Conservation (phyloP, 2,888 invertebrate species). For the Leptura quadrifasciata region DNA sequence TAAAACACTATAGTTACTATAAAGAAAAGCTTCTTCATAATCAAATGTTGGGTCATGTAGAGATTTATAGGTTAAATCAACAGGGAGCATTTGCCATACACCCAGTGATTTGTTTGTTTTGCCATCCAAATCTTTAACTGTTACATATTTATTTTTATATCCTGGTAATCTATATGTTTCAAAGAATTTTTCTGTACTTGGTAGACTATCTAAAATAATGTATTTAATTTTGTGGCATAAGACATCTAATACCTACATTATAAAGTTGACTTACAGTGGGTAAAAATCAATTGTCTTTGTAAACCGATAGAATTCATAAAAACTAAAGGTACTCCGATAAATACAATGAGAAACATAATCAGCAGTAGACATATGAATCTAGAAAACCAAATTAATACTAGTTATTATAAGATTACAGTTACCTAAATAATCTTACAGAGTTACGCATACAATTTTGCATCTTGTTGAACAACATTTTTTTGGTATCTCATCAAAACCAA, state of each 20-base stretch:
- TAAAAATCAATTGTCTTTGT: conserved; percentile 82
- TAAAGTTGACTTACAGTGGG: conserved; percentile 81
- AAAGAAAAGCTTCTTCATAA: conserved; percentile 76
- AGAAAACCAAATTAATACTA: conserved; percentile 47
- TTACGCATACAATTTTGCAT: conserved; percentile 41
- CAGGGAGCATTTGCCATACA: conserved; percentile 87
- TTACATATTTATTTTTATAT: conserved; percentile 82
- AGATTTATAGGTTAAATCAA: conserved; percentile 76
- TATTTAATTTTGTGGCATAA: conserved; percentile 7
- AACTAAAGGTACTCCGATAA: conserved; percentile 81
- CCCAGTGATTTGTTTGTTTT: conserved; percentile 72
- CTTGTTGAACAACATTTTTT: conserved; percentile 39
- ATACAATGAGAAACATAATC: conserved; percentile 77
- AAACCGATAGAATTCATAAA: conserved; percentile 83
- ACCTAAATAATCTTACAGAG: conserved; percentile 44
- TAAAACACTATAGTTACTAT: conserved; percentile 70
- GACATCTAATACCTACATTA: conserved; percentile 36
- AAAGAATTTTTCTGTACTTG: conserved; percentile 57
- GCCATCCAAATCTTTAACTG: conserved; percentile 68
- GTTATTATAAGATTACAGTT: conserved; percentile 25
- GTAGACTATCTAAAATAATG: conserved; percentile 60
- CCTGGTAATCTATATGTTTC: conserved; percentile 76
- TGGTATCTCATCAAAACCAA: conserved; percentile 45
- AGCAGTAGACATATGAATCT: conserved; percentile 53
- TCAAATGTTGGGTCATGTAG: conserved; percentile 72